Evolutionary conservation across 1,140 invertebrate species (phyloP), one percentile per base, ranked within the genome.

Genomic region (Pogonomyrmex barbatus): DNA sequence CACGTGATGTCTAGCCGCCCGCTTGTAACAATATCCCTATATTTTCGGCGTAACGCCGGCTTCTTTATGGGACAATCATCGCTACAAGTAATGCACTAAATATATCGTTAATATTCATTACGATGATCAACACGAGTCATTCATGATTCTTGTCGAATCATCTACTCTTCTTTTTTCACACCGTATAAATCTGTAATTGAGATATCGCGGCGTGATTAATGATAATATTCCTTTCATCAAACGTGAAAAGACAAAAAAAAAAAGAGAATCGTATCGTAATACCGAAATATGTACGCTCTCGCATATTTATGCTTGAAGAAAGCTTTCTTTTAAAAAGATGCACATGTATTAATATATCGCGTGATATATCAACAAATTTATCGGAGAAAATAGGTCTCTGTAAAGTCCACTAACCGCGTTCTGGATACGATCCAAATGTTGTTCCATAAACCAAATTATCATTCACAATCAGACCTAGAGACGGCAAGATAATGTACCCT

Each of bases 401-500:
- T 33, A 9, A 81, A 56, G 17, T 54, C 9, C 54, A 76, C 42
- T 76, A 83, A 67, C 52, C 87, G 36, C 52, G 33, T 63, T 81
- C 65, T 76, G 68, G 76, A 50, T 89, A 70, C 75, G 76, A 89
- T 86, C 83, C 62, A 70, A 89, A 89, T 86, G 77, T 81, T 86
- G 45, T 14, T 54, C 42, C 68, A 63, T 86, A 86, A 89, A 86
- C 42, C 47, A 50, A 88, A 86, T 88, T 86, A 76, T 47, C 45
- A 24, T 30, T 58, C 9, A 12, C 36, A 36, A 33, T 58, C 5
- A 17, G 39, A 76, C 39, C 17, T 45, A 56, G n/a, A 88, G 56
- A 88, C 82, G 33, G 58, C 50, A n/a, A 78, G 54, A 73, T 54
- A 39, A 85, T 79, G 67, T 85, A 88, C 39, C 67, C 73, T 88